Evolutionary conservation across 2,888 invertebrate species (phyloP).

Genomic region (Deladenus siricidicola): DNA sequence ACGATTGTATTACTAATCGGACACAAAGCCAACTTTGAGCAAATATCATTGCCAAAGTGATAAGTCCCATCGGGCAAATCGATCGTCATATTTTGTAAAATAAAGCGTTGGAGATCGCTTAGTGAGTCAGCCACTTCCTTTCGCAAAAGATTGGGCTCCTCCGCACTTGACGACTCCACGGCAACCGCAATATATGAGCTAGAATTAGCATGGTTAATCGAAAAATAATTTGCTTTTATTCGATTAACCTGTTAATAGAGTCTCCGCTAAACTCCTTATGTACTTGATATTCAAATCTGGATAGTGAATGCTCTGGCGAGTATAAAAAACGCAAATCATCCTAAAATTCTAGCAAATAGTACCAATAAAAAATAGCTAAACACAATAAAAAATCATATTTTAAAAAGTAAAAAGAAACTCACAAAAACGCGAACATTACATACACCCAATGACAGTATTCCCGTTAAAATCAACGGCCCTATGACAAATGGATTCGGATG

Average conservation of each 20-base stretch:
- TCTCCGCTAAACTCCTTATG: conserved; percentile 51
- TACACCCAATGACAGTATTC: conserved; percentile 40
- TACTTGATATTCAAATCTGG: conserved; percentile 48
- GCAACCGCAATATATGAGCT: conserved; percentile 50
- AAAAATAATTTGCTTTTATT: conserved; percentile 3
- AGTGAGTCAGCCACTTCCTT: conserved; percentile 33
- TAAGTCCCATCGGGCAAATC: conserved; percentile 30
- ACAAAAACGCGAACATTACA: conserved; percentile 44
- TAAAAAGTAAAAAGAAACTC: conserved; percentile 2
- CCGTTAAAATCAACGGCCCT: conserved; percentile 41
- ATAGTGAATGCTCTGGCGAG: conserved; percentile 48
- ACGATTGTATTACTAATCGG: conserved; percentile 45
- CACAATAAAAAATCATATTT: background rate
- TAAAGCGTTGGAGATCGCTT: conserved; percentile 35
- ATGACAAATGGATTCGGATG: conserved; percentile 44
- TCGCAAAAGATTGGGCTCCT: conserved; percentile 35
- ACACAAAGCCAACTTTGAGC: conserved; percentile 42
- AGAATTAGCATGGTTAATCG: conserved; percentile 13
- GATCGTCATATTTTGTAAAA: conserved; percentile 48
- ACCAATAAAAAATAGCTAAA: background rate
- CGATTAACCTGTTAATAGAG: conserved; percentile 43
- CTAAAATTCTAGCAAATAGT: too few species aligned
- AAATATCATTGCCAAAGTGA: conserved; percentile 47
- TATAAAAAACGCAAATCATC: conserved; percentile 52
- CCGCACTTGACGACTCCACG: conserved; percentile 35